Evolutionary conservation across 2,113 vertebrate genomes (phyloP).

Genomic region (Struthio camelus): DNA sequence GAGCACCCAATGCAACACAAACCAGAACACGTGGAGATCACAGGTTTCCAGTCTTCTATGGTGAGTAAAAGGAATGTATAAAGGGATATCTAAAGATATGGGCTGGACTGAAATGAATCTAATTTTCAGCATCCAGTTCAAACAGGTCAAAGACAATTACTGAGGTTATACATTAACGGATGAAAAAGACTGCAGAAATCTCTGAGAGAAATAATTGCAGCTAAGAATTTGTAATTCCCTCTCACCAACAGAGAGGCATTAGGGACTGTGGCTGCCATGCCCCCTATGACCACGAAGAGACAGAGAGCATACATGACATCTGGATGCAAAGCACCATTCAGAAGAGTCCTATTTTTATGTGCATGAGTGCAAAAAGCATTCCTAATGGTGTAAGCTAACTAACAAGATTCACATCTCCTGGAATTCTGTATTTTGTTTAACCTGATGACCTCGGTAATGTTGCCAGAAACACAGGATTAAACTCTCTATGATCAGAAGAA

Average conservation of each 20-base stretch:
- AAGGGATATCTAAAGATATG: no score
- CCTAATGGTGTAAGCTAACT: accelerated
- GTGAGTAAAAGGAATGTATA: not conserved
- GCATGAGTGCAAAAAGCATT: accelerated
- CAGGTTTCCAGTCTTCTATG: not conserved
- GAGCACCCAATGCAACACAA: not conserved
- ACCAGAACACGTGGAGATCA: not conserved
- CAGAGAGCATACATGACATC: no score
- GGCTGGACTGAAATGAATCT: not conserved
- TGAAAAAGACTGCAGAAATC: not conserved
- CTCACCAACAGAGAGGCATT: not conserved
- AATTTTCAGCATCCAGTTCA: not conserved
- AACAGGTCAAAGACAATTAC: not conserved
- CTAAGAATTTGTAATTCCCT: not conserved
- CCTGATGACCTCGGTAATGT: not conserved
- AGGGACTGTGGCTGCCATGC: accelerated
- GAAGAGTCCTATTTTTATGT: accelerated
- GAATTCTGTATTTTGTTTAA: not conserved
- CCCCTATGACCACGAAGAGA: accelerated
- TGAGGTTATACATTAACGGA: not conserved
- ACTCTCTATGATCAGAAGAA: not conserved
- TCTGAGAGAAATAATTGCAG: not conserved
- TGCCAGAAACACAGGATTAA: not conserved
- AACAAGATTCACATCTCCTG: not conserved
- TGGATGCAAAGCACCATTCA: accelerated